Evolutionary conservation across 2,113 vertebrate species (phyloP).

Genomic region (Otolemur garnettii): DNA sequence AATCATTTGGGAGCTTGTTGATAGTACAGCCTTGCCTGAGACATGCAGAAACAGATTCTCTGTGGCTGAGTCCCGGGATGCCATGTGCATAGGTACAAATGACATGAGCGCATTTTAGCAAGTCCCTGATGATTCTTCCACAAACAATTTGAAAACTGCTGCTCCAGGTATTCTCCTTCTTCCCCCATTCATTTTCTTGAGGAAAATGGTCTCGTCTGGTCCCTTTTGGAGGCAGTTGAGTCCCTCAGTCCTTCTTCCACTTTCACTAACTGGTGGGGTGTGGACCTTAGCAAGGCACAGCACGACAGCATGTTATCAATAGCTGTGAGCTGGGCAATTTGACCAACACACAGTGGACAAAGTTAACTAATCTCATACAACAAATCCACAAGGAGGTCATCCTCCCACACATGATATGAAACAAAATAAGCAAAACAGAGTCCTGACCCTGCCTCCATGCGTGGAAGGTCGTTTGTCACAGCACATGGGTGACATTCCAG

Average conservation of each 20-base stretch:
- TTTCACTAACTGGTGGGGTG: neutral
- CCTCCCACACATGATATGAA: neutral
- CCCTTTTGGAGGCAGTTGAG: neutral
- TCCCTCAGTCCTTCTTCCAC: neutral
- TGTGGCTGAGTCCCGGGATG: fast-evolving
- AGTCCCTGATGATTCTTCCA: neutral
- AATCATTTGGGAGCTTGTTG: neutral
- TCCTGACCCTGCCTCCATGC: neutral
- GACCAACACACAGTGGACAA: neutral
- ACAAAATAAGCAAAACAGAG: neutral
- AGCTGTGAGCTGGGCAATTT: neutral
- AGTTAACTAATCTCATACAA: neutral
- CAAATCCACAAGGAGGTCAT: neutral
- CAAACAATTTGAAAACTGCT: neutral
- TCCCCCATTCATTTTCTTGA: neutral
- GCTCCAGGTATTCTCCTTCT: neutral
- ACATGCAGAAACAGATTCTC: neutral
- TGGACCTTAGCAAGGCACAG: neutral
- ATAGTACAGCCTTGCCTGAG: neutral
- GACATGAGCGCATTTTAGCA: neutral
- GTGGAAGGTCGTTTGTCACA: neutral
- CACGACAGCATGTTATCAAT: neutral
- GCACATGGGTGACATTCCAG: conserved; percentile 21
- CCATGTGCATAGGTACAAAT: neutral
- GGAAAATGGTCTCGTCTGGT: neutral